Evolutionary conservation across 2,113 vertebrate genomes (phyloP), one percentile per base, ranked within the genome.

Genomic region (Symphodus melops): DNA sequence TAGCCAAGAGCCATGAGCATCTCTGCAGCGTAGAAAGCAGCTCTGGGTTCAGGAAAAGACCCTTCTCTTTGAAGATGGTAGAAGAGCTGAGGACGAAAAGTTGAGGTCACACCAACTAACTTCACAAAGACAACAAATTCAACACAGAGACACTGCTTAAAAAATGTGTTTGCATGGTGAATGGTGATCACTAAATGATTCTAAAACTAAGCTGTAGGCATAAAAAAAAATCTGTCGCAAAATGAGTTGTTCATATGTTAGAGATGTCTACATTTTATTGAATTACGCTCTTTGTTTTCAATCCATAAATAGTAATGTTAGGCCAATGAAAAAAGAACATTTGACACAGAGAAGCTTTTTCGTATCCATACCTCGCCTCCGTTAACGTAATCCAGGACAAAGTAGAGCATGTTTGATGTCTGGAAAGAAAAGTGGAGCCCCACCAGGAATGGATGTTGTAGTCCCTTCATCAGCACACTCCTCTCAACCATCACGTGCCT

Each of bases 391-490:
- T 95, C 95, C 80, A 95, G 85, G 61, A 94, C 94, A 9, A 95
- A 94, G 87, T 93, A 95, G 37, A 95, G 94, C 10, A 68, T 86
- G 63, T 91, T 92, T 42, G 88, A 79, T 44, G 94, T 95, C 76
- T 95, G 94, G 89, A 95, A 95, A 66, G 94, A 94, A 82, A 91
- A 95, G 82, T 95, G 94, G n/a, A 95, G 94, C 55, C 92, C 92
- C 48, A 95, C 94, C 56, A 95, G 85, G 89, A 95, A 95, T 9
- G 95, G 94, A 90, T 95, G 94, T 37, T 92, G 79, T 12, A 94
- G 79, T 42, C 91, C 94, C 68, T 95, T 94, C 56, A 94, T 66
- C 36, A 95, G 74, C 0, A 95, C 94, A 5, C 82, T 95, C 65
- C 94, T 93, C 86, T 95, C 95, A 37, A 88, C 92, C 92, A 95